Evolutionary conservation across 2,888 invertebrate species (phyloP).

Genomic region (Cheilosia pagana): DNA sequence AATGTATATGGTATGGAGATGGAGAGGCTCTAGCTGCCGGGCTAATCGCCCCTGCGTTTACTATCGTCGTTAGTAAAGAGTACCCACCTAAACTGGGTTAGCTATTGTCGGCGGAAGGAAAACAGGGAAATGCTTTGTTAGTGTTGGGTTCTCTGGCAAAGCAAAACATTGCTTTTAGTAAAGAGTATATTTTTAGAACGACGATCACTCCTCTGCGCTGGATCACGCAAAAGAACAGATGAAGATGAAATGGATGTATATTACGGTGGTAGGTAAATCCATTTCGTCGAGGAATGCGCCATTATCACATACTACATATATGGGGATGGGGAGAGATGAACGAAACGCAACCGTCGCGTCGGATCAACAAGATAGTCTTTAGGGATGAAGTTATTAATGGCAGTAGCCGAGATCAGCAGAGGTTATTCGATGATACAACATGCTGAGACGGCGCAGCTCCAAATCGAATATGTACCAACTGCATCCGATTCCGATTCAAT

Average conservation of each 20-base stretch:
- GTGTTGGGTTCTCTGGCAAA: constrained; percentile 37
- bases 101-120: constrained; percentile 7
- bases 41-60: constrained; percentile 48
- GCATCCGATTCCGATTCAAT: constrained; percentile 55
- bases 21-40: constrained; percentile 3
- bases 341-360: not conserved
- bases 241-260: constrained; percentile 41
- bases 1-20: not conserved
- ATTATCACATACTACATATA: no score
- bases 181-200: constrained; percentile 63
- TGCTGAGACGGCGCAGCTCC: constrained; percentile 40
- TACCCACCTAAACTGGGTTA: constrained; percentile 60
- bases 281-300: not conserved
- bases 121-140: constrained; percentile 38
- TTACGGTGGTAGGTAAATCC: constrained; percentile 33
- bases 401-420: constrained; percentile 69
- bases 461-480: constrained; percentile 44
- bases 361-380: constrained; percentile 1
- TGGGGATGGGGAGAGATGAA: no score
- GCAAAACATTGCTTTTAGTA: constrained; percentile 12
- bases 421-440: constrained; percentile 53
- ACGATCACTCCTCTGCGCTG: constrained; percentile 42
- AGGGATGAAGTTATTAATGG: constrained; percentile 72
- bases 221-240: constrained; percentile 37
- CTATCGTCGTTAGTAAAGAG: constrained; percentile 50